These are phyloP conservation scores for Horisme vitalbata DNA, from an alignment of 2,888 invertebrate genomes.

Conservation along the genomic window DNA sequence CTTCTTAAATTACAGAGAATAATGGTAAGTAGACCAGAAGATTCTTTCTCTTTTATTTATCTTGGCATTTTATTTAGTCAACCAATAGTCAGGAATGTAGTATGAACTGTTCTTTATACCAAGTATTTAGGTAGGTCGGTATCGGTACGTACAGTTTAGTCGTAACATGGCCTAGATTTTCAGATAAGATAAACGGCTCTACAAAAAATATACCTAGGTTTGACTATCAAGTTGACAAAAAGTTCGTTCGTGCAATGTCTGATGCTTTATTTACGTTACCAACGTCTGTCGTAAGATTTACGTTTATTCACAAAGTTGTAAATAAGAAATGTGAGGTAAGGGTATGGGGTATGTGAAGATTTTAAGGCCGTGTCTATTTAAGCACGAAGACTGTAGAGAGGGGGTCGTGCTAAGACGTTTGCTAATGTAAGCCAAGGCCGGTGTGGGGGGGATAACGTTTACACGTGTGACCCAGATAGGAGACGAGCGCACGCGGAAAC, in stretches of 20 bases:
- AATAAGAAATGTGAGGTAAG: neutral
- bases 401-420: slow-evolving; percentile 71
- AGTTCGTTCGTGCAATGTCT: neutral
- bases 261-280: slow-evolving; percentile 4
- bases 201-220: slow-evolving; percentile 2
- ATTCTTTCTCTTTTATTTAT: no score
- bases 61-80: no score
- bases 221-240: neutral
- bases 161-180: slow-evolving; percentile 21
- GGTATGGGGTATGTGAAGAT: slow-evolving; percentile 18
- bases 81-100: no score
- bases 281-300: slow-evolving; percentile 6
- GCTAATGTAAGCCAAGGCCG: slow-evolving; percentile 81
- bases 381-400: slow-evolving; percentile 48
- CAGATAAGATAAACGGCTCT: slow-evolving; percentile 15
- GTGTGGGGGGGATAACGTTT: slow-evolving; percentile 76
- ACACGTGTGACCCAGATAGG: slow-evolving; percentile 82
- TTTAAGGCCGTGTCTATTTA: slow-evolving; percentile 26
- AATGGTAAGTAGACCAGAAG: no score
- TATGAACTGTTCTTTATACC: no score
- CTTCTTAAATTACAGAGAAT: no score
- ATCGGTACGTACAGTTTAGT: slow-evolving; percentile 2
- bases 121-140: no score
- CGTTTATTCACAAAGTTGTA: slow-evolving; percentile 1
- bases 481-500: slow-evolving; percentile 63